Percentiles rank a stretch among this genome's conserved stretches.
Evolutionary conservation across 2,113 vertebrate species (phyloP).

Genomic region (Rhea pennata): DNA sequence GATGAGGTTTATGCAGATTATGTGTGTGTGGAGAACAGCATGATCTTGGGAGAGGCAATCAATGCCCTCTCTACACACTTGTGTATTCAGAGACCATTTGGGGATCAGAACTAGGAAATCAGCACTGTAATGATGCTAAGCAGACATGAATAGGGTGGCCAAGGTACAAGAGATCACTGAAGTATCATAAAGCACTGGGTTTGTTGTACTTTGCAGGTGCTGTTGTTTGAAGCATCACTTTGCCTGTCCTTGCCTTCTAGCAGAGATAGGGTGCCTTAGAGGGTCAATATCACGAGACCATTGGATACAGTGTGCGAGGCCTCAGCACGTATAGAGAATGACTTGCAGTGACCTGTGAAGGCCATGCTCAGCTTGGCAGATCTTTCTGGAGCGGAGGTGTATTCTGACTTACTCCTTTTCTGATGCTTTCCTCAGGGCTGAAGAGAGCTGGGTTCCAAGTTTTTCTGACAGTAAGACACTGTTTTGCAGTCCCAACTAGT

Average conservation of each 20-base stretch:
- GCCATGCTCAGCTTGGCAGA: background rate
- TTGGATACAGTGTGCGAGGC: too few relatives aligned
- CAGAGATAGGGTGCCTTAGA: background rate
- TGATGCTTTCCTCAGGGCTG: background rate
- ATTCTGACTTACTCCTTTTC: background rate
- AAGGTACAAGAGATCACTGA: background rate
- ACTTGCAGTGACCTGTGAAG: background rate
- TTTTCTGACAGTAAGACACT: background rate
- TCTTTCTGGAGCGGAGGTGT: background rate
- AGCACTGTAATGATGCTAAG: background rate
- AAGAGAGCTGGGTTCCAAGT: background rate
- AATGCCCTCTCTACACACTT: too few relatives aligned
- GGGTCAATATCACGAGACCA: background rate
- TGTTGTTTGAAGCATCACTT: background rate
- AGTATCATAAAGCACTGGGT: background rate
- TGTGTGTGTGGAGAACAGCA: too few relatives aligned
- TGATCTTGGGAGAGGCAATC: background rate
- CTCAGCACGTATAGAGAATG: too few relatives aligned
- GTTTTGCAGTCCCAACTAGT: background rate
- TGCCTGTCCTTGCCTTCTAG: background rate
- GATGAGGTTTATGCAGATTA: too few relatives aligned
- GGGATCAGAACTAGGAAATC: background rate
- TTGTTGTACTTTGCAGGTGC: background rate
- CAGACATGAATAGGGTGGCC: background rate
- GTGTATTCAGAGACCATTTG: background rate